Percentiles rank a stretch among this genome's conserved stretches.
These are phyloP conservation scores for Diachasmimorpha longicaudata DNA, from an alignment of 1,140 invertebrate genomes.

Conservation along the genomic window DNA sequence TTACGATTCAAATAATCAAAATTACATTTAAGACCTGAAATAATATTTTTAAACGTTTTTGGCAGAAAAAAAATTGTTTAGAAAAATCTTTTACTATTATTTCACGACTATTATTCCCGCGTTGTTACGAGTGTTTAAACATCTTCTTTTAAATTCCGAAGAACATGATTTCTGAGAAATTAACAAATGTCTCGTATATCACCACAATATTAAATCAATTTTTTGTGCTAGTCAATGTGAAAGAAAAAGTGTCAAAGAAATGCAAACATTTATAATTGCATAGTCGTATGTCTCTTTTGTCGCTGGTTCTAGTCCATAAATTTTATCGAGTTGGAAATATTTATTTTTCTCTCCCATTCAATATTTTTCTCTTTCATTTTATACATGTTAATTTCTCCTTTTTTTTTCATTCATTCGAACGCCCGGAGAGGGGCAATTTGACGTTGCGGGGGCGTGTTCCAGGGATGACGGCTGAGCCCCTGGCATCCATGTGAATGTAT, in stretches of 20 bases:
- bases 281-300: constrained; percentile 21
- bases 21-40: no score
- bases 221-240: background rate
- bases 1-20: no score
- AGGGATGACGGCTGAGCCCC: constrained; percentile 14
- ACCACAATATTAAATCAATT: background rate
- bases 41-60: no score
- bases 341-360: constrained; percentile 14
- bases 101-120: background rate
- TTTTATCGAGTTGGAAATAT: constrained; percentile 24
- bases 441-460: constrained; percentile 1
- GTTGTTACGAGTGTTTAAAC: background rate
- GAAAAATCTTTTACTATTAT: no score
- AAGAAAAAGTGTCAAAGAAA: constrained; percentile 10
- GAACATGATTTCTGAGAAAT: background rate
- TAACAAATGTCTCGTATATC: background rate
- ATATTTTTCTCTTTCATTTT: background rate
- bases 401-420: background rate
- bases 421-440: background rate
- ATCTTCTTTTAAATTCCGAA: background rate
- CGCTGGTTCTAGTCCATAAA: constrained; percentile 23
- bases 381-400: background rate
- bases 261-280: constrained; percentile 23
- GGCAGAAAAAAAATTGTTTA: no score
- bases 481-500: constrained; percentile 7